Base-by-base conservation (phyloP, 2,113 vertebrate genomes). In the Todiramphus saurophagus region DNA sequence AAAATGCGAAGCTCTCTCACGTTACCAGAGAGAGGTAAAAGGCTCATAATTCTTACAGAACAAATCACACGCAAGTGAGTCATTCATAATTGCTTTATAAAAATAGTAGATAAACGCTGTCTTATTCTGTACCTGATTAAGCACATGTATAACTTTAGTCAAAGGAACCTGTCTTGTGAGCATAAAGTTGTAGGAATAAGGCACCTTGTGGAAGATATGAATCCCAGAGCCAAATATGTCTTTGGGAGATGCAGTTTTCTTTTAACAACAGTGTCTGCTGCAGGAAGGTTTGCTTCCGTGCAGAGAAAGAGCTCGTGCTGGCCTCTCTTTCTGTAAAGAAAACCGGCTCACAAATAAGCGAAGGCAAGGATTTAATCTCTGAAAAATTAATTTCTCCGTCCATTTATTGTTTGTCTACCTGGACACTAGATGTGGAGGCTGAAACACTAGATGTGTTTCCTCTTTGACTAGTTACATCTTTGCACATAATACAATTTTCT, bases 61-160 rank as follows among this genome's bases (percentile, higher is more conserved):
- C 74, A 84, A 91, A 91, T 84, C 96, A 96, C 96, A 95, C 94
- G 96, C 77, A 41, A 93, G 80, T 96, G 96, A 97, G 90, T 96
- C 92, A 95, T 96, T 97, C 84, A 79, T 95, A 97, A 96, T 96
- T 97, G 83, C 95, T 93, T 94, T 94, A 93, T 85, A 96, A 95
- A 96, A 95, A 96, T 92, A 95, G 92, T 91, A 92, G 94, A 96
- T 92, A 96, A 93, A 91, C 0, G 37, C 73, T 89, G 53, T 69
- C 85, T 90, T 96, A 72, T 95, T 95, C 92, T 93, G 53, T 89
- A 87, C 73, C 89, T 94, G 88, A 94, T 96, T 93, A 92, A 89
- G 80, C 89, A 96, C 25, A 14, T 87, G 92, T 84, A 90, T 33
- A 89, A 87, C 95, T 95, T 92, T 62, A 89, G 76, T 95, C 83